Evolutionary conservation across 2,113 vertebrate genomes (phyloP), one percentile per base, ranked within the genome.

Genomic region (Notothenia coriiceps): DNA sequence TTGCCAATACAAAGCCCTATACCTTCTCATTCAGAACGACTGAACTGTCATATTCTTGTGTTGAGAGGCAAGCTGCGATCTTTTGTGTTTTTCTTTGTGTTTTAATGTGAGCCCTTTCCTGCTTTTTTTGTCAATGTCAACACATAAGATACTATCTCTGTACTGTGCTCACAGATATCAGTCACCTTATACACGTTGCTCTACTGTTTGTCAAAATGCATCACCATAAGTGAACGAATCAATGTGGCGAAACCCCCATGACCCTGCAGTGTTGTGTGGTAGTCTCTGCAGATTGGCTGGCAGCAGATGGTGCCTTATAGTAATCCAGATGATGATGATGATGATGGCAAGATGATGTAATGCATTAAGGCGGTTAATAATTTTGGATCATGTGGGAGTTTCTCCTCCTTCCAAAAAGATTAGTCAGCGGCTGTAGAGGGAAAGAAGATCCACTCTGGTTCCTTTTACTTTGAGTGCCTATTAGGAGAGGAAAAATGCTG

Each of bases 291-390:
- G 82, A 88, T 70, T 61, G 73, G 68, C 80, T 57, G 12, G 56
- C 80, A 76, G 79, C 93, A 94, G 93, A 93, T 94, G 93, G 91
- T 83, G 74, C 83, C 80, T 50, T 46, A 64, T 76, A 75, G 71
- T 79, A 61, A 84, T 84, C 71, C 17, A 61, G 17, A 33, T n/a
- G 20, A 40, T 40, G 35, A 66, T 65, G 62, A 60, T 56, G 55
- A 25, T 60, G 72, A 72, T 59, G 25, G 54, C 18, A 63, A 40
- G 62, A 62, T 86, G 89, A 93, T 87, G 89, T 89, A 84, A 87
- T 65, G 17, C 57, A 62, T 87, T 88, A 40, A 40, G 35, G 7
- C 35, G 1, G 35, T 40, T 40, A 40, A 40, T 40, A 40, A 40
- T 40, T 29, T 40, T 8, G 35, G 35, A 40, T 40, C 35, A 40